Conservation (phyloP, 2,113 vertebrate species). For the Albula glossodonta region DNA sequence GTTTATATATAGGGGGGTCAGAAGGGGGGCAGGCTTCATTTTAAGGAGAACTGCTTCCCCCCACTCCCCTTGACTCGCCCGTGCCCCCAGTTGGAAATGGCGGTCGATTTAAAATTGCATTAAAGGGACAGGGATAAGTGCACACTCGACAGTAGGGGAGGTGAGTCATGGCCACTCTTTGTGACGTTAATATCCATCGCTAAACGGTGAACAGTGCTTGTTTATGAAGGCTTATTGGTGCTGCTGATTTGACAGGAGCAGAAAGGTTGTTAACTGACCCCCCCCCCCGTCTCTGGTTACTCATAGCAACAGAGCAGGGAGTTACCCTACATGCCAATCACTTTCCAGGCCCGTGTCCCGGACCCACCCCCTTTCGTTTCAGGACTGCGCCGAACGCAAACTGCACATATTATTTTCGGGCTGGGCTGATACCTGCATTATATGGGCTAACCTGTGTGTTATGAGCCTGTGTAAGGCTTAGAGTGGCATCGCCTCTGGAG, state of each 20-base stretch:
- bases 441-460: constrained; percentile 2
- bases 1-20: too few species aligned
- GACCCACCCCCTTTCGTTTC: neutral
- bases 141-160: neutral
- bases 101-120: neutral
- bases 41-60: too few species aligned
- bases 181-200: too few species aligned
- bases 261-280: too few species aligned
- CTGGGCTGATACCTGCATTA: constrained; percentile 9
- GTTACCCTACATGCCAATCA: neutral
- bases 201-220: too few species aligned
- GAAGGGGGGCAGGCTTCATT: too few species aligned
- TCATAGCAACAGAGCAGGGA: too few species aligned
- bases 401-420: neutral
- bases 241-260: too few species aligned
- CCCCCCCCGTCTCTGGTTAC: too few species aligned
- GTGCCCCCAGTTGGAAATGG: neutral
- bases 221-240: too few species aligned
- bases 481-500: neutral
- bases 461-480: neutral
- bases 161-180: too few species aligned
- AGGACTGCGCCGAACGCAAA: neutral
- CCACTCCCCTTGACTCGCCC: neutral
- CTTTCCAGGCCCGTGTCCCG: neutral
- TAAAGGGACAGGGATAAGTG: neutral